These are phyloP conservation scores for Pseudobourletiella spinata DNA, from an alignment of 1,140 invertebrate genomes.

Conservation along the genomic window DNA sequence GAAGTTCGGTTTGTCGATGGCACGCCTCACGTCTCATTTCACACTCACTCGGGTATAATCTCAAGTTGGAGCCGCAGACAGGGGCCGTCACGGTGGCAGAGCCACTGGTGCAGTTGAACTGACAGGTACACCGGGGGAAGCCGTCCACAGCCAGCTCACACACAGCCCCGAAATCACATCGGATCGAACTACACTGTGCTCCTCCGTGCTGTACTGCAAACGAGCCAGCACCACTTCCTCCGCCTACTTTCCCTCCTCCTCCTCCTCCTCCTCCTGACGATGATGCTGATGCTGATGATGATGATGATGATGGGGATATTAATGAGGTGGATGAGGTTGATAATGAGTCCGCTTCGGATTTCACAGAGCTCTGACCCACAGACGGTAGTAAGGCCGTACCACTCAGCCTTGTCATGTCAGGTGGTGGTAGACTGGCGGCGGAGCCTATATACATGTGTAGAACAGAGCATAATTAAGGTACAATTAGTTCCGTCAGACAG, in stretches of 20 bases:
- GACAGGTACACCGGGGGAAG: conserved; percentile 65
- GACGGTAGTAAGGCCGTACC: too few relatives aligned
- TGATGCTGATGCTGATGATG: too few relatives aligned
- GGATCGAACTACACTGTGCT: conserved; percentile 59
- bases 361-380: not conserved
- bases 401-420: too few relatives aligned
- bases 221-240: not conserved
- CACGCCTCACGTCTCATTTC: conserved; percentile 79
- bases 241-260: not conserved
- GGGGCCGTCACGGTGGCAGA: conserved; percentile 39
- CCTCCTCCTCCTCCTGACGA: not conserved
- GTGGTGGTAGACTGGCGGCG: too few relatives aligned
- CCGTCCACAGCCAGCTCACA: conserved; percentile 65
- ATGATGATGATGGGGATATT: too few relatives aligned
- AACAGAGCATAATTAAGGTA: too few relatives aligned
- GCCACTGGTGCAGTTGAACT: conserved; percentile 38
- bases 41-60: conserved; percentile 69
- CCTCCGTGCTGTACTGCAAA: not conserved
- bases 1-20: conserved; percentile 66
- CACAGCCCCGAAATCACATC: conserved; percentile 71
- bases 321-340: not conserved
- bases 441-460: too few relatives aligned
- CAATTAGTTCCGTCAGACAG: too few relatives aligned
- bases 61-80: conserved; percentile 73
- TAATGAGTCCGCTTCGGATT: not conserved